phyloP scores from a whole-genome alignment of 2,113 vertebrate genomes.

The Rhinolophus sinicus region DNA sequence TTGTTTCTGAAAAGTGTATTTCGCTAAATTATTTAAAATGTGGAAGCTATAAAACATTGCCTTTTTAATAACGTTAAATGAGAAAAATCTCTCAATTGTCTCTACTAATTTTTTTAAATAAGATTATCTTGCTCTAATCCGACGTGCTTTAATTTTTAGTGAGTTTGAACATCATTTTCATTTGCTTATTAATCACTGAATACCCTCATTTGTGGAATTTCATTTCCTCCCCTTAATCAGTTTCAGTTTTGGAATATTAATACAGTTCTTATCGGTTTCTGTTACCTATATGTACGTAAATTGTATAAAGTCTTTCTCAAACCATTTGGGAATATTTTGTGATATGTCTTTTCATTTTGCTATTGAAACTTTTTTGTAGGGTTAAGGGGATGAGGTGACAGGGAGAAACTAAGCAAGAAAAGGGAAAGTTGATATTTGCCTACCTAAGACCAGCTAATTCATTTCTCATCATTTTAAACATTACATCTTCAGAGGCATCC shows the following conservation, averaged over 20 bases:
- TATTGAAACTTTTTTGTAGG: not conserved
- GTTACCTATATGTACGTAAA: slow-evolving; percentile 5
- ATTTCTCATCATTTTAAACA: slow-evolving; percentile 59
- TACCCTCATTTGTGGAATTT: not conserved
- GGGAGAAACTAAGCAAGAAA: slow-evolving; percentile 27
- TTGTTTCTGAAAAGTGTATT: not conserved
- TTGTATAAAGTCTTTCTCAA: not conserved
- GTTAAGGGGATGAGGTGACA: not conserved
- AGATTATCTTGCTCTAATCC: not conserved
- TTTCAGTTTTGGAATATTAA: not conserved
- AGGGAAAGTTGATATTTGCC: slow-evolving; percentile 62
- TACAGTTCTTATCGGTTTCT: not conserved
- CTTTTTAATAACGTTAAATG: not conserved
- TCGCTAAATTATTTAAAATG: slow-evolving; percentile 17
- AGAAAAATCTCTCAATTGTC: not conserved
- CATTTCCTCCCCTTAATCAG: not conserved
- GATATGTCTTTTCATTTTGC: not conserved
- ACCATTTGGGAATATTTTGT: slow-evolving; percentile 2
- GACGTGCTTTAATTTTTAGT: not conserved
- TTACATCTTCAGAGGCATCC: not conserved
- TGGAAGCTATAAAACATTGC: not conserved
- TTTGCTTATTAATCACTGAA: not conserved
- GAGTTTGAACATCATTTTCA: not conserved
- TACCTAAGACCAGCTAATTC: slow-evolving; percentile 65
- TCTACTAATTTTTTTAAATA: slow-evolving; percentile 20